Percentiles rank a stretch among this genome's conserved stretches.
These are phyloP conservation scores for Botia almorhae DNA, from an alignment of 2,797 vertebrate genomes.

Conservation along the genomic window DNA sequence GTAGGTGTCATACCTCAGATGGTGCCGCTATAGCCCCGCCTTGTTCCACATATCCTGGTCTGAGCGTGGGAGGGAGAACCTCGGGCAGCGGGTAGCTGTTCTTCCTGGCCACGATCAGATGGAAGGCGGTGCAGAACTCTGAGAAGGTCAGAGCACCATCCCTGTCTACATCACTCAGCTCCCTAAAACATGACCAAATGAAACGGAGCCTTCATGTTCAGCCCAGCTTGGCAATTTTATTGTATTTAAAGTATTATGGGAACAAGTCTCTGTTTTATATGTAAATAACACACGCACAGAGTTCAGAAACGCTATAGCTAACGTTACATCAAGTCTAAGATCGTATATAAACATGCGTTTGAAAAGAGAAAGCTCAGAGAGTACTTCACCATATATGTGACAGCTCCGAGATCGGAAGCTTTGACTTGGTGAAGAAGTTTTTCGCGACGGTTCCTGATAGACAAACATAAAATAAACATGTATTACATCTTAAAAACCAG, in stretches of 20 bases:
- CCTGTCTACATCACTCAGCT: constrained; percentile 93
- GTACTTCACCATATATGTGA: constrained; percentile 91
- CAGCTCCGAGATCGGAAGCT: constrained; percentile 93
- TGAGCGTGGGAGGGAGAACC: constrained; percentile 84
- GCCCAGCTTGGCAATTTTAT: background rate
- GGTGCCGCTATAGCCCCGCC: background rate
- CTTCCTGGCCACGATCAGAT: constrained; percentile 96
- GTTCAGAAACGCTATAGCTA: too few relatives aligned
- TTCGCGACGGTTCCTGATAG: constrained; percentile 89
- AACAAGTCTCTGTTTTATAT: too few relatives aligned
- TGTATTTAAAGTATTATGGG: too few relatives aligned
- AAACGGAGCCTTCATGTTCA: background rate
- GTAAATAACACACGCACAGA: too few relatives aligned
- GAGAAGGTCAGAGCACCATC: constrained; percentile 90
- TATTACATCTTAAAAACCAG: constrained; percentile 43
- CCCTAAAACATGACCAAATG: constrained; percentile 74
- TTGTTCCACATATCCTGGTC: constrained; percentile 60
- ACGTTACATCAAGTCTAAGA: background rate
- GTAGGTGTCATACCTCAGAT: constrained; percentile 12
- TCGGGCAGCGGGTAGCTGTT: constrained; percentile 93
- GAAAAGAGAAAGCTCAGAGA: background rate
- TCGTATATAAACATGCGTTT: background rate
- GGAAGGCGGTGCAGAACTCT: constrained; percentile 96
- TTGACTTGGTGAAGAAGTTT: constrained; percentile 98
- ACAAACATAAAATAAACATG: constrained; percentile 33